Evolutionary conservation across 2,888 invertebrate genomes (phyloP), one percentile per base, ranked within the genome.

Genomic region (Hypomecis punctinalis): DNA sequence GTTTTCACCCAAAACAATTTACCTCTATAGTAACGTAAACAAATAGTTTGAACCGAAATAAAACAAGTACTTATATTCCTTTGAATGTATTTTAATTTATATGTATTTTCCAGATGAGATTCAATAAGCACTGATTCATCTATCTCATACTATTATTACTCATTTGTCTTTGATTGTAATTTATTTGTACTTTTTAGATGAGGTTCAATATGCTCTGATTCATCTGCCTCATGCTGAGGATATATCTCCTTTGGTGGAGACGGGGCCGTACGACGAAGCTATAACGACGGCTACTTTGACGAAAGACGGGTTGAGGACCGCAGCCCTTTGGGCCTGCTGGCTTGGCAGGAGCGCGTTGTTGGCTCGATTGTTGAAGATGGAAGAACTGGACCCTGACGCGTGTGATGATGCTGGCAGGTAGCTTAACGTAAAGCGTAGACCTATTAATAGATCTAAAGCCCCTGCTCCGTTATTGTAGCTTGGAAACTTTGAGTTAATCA

Each of bases 331-430:
- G 79, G 93, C 95, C 1, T 92, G 94, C 60, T 96, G 95, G 95
- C 82, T 94, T 40, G 95, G 94, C 6, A 93, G 94, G 59, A 85
- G 88, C 48, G 87, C 92, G n/a, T 76, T 95, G 40, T 81, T 95
- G n/a, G 86, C 90, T 57, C 85, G 83, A 68, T 80, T 96, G 9
- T 74, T 96, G 47, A 88, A 92, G 35, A 82, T 91, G 51, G 95
- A 94, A 36, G 64, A 67, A 0, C 95, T 95, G 3, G 93, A 95
- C 76, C 94, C 96, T 11, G 94, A 96, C 72, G 93, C 92, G 8
- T 84, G 89, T 40, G 98, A 98, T 80, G 90, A 91, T 36, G 94
- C 93, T 61, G 97, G 96, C 74, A 94, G 95, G 96, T 95, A 92
- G 72, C 49, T 42, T 37, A 35, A 23, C 1, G 23, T 23, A 23